Evolutionary conservation across 2,888 invertebrate species (phyloP), one percentile per base, ranked within the genome.

Genomic region (Saturnia japonica): DNA sequence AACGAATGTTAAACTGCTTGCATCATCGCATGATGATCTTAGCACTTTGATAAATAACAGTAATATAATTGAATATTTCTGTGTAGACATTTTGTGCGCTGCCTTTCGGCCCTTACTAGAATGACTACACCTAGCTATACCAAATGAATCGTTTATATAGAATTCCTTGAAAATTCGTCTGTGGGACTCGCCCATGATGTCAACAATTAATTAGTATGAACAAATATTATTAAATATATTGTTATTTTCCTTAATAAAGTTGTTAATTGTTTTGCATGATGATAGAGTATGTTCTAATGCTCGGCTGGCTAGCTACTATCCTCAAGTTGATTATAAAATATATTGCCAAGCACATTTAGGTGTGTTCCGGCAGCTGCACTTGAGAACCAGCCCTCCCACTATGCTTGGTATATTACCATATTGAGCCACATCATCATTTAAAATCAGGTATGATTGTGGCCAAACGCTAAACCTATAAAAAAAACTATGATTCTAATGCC

Each of bases 1-100:
- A 1, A 84, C 84, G 70, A 87, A 85, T 3, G 81, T 79, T 9
- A 88, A 76, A 73, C 85, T 85, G 42, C 78, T 75, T 54, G 47
- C 40, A 16, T n/a, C 40, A 54, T 54, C 34, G 34, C 51, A 68
- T 47, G 57, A 68, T 54, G 54, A 45, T 6, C 25, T 51, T 7
- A 54, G 22, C n/a, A 54, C 51, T 54, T 68, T 51, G 1, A 68
- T 25, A 28, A 68, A n/a, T 16, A 68, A 54, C 40, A 68, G 40
- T 2, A 68, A 54, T 4, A 68, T 19, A 40, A 64, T n/a, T 40
- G 64, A 64, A 40, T n/a, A 64, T 40, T 40, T 64, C 1, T 16
- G 12, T 62, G 16, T 34, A 40, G 40, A 40, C 64, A 64, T 64
- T n/a, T 34, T 64, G 64, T 40, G 40, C 64, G 34, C 64, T 64